A percentile compares a stretch with the other conserved stretches of the same genome.
Conservation (phyloP, 2,113 vertebrate genomes). For the Rana temporaria region DNA sequence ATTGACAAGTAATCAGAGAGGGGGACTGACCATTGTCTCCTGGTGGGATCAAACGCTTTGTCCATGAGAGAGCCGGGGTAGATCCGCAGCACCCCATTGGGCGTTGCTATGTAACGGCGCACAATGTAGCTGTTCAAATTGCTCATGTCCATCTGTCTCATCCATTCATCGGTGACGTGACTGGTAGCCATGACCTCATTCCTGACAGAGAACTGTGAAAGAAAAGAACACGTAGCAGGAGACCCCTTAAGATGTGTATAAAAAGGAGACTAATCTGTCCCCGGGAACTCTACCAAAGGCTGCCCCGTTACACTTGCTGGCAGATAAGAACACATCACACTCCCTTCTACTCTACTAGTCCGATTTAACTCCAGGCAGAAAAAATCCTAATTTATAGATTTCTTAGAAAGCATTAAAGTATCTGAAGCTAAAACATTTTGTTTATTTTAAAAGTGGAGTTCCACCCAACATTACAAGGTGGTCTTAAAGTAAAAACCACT, state of each 20-base stretch:
- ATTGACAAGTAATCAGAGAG: background rate
- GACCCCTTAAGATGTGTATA: conserved; percentile 70
- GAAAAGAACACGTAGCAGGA: conserved; percentile 72
- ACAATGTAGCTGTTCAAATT: conserved; percentile 99
- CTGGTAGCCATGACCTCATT: conserved; percentile 99
- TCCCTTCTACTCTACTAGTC: too few species aligned
- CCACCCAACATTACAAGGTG: too few species aligned
- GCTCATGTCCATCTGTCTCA: conserved; percentile 98
- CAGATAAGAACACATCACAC: too few species aligned
- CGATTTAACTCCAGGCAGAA: too few species aligned
- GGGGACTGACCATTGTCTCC: conserved; percentile 96
- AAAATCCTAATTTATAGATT: too few species aligned
- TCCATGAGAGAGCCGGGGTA: conserved; percentile 99
- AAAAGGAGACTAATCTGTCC: conserved; percentile 69
- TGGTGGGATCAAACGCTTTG: conserved; percentile 98
- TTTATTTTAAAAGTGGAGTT: too few species aligned
- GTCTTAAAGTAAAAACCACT: too few species aligned
- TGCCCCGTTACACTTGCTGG: too few species aligned
- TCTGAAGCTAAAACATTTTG: too few species aligned
- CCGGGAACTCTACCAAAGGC: conserved; percentile 64
- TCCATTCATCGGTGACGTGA: conserved; percentile 99
- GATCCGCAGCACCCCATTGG: conserved; percentile 99
- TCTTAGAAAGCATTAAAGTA: too few species aligned
- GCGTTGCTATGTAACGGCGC: conserved; percentile 99
- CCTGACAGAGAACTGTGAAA: conserved; percentile 94